Conservation (phyloP, 2,888 invertebrate species). For the Idaea aversata region DNA sequence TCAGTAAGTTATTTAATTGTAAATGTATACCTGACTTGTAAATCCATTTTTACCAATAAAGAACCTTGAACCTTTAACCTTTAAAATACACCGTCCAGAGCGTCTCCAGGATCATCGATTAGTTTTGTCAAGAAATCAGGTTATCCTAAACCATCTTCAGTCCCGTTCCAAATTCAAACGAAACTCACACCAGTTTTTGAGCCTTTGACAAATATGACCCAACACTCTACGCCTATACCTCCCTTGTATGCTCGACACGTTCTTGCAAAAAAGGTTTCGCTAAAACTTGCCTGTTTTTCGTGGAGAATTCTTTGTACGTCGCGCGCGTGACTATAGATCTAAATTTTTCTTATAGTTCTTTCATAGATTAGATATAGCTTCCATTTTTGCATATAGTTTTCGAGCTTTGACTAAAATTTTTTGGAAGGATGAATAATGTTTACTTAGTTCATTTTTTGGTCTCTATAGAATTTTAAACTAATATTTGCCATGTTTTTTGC, state of each 20-base stretch:
- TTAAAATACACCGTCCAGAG: too few species aligned
- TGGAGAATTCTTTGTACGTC: conserved; percentile 13
- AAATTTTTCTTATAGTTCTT: background rate
- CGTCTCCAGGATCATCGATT: too few species aligned
- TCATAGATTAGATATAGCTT: background rate
- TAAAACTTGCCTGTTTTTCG: conserved; percentile 26
- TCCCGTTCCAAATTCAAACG: conserved; percentile 10
- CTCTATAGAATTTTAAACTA: too few species aligned
- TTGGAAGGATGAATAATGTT: too few species aligned
- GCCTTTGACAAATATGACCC: conserved; percentile 26
- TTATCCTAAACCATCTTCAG: background rate
- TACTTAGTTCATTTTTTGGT: too few species aligned
- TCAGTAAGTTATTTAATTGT: too few species aligned
- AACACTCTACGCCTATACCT: conserved; percentile 21
- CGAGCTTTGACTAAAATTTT: too few species aligned
- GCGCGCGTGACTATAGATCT: background rate
- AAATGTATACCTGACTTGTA: too few species aligned
- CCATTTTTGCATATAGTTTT: too few species aligned
- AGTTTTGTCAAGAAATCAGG: background rate
- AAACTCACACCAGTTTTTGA: background rate
- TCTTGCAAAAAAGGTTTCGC: conserved; percentile 31
- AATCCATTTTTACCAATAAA: too few species aligned
- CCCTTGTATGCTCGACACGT: conserved; percentile 33
- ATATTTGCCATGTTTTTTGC: too few species aligned
- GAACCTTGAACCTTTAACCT: too few species aligned